These are phyloP conservation scores for Triplophysa tibetana DNA, from an alignment of 2,113 vertebrate genomes.

Conservation along the genomic window DNA sequence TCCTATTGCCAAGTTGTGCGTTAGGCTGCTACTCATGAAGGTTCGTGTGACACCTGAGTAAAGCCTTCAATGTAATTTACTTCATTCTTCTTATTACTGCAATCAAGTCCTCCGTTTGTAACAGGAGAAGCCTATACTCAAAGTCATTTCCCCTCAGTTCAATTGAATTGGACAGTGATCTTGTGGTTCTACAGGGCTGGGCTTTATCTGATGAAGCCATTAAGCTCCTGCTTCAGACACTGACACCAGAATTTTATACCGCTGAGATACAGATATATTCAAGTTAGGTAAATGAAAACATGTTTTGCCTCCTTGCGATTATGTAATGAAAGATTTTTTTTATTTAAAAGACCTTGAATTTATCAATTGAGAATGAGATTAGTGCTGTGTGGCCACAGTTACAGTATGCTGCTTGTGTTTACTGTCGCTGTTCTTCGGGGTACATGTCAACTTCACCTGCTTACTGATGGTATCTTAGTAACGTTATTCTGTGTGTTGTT, in stretches of 20 bases:
- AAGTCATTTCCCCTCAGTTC: constrained; percentile 46
- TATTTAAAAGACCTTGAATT: not conserved
- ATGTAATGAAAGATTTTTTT: not conserved
- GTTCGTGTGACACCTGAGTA: constrained; percentile 33
- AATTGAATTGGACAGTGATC: constrained; percentile 34
- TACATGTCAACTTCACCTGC: constrained; percentile 25
- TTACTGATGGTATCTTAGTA: constrained; percentile 12
- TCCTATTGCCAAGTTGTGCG: constrained; percentile 33
- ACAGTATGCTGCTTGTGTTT: constrained; percentile 23
- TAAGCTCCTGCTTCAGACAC: constrained; percentile 17
- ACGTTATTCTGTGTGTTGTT: constrained; percentile 22
- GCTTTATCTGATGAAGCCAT: constrained; percentile 53
- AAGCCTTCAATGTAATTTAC: constrained; percentile 55
- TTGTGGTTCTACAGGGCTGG: constrained; percentile 42
- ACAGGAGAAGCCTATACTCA: constrained; percentile 56
- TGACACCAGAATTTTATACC: not conserved
- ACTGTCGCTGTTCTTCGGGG: not conserved
- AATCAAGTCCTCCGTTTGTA: constrained; percentile 50
- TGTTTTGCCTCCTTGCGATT: not conserved
- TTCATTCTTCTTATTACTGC: constrained; percentile 56
- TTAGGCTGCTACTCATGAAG: constrained; percentile 36
- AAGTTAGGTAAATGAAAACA: not conserved
- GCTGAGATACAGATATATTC: not conserved
- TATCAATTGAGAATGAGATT: constrained; percentile 20
- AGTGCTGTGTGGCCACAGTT: constrained; percentile 23